Evolutionary conservation across 2,888 invertebrate species (phyloP).

Genomic region (Drosophila subsilvestris): DNA sequence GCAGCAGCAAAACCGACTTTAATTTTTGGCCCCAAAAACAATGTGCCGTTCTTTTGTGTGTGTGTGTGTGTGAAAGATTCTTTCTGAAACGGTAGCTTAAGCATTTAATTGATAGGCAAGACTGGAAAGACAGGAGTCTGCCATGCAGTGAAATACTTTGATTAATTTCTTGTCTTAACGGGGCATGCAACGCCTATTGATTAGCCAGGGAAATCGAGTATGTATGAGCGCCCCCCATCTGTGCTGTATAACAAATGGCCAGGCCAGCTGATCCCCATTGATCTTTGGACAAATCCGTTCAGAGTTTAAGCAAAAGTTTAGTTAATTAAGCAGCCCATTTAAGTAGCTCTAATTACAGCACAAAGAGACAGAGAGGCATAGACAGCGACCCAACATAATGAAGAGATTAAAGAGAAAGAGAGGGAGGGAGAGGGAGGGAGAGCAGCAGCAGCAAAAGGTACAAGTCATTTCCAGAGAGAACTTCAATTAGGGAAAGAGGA

Average conservation of each 20-base stretch:
- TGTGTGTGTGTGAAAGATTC: conserved; percentile 45
- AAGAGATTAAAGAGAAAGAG: conserved; percentile 42
- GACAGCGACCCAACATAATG: conserved; percentile 52
- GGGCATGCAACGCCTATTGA: conserved; percentile 43
- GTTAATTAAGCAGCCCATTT: conserved; percentile 53
- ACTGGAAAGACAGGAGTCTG: conserved; percentile 33
- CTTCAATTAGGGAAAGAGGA: conserved; percentile 64
- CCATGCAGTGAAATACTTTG: conserved; percentile 34
- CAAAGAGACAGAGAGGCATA: conserved; percentile 19
- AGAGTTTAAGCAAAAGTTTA: conserved; percentile 1
- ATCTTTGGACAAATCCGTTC: conserved; percentile 23
- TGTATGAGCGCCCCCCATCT: neutral
- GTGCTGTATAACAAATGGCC: conserved; percentile 15
- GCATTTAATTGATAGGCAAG: conserved; percentile 66
- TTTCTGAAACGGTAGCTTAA: conserved; percentile 56
- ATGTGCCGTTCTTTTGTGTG: conserved; percentile 63
- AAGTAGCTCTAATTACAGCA: conserved; percentile 13
- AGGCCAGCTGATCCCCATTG: conserved; percentile 28
- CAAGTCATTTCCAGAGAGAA: conserved; percentile 68
- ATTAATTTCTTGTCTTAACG: conserved; percentile 57
- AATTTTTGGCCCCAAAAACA: conserved; percentile 74
- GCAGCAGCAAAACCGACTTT: conserved; percentile 38
- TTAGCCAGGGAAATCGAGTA: conserved; percentile 8
- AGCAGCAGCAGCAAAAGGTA: conserved; percentile 39
- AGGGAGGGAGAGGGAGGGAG: neutral